Evolutionary conservation across 2,797 vertebrate genomes (phyloP), one percentile per base, ranked within the genome.

Genomic region (Pipistrellus pygmaeus): DNA sequence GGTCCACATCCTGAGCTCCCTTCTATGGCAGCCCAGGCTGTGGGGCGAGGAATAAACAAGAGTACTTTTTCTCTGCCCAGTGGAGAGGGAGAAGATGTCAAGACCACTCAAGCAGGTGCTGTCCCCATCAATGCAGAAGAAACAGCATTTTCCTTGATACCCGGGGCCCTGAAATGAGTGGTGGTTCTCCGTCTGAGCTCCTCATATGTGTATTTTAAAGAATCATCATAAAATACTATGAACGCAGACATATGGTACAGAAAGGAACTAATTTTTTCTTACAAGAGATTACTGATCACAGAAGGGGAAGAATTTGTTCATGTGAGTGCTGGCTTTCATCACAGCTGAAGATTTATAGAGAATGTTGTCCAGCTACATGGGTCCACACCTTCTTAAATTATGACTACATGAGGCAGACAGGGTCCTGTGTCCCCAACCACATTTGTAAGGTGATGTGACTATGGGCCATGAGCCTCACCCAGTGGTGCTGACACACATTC

Each of bases 1-100:
- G 41, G 6, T n/a, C 2, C 3, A 3, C 0, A 0, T 17, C 2
- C 48, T 3, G 7, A 44, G 46, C 21, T 32, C 0, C 51, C 53
- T 27, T 62, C 17, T 25, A 2, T 8, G 15, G 55, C 7, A 17
- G 6, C 11, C 6, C 44, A 55, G 44, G 10, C 46, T n/a, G 30
- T 1, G 25, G 20, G 27, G 23, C 72, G 5, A 48, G n/a, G 27
- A 13, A 14, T 4, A 25, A 66, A 46, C 23, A 8, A 6, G 32
- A 18, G 10, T 8, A 3, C 21, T n/a, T 60, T 32, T 68, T 51
- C 71, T 27, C 69, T 9, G 7, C 15, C 80, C 8, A 3, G 5
- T 12, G 11, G 4, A 32, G 18, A 23, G 23, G 11, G 18, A 44
- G 14, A n/a, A 27, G 51, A 41, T 60, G 13, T n/a, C 53, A 8